A percentile compares a stretch with the other conserved stretches of the same genome.
phyloP scores from a whole-genome alignment of 2,797 vertebrate species.

The Pipistrellus kuhlii region DNA sequence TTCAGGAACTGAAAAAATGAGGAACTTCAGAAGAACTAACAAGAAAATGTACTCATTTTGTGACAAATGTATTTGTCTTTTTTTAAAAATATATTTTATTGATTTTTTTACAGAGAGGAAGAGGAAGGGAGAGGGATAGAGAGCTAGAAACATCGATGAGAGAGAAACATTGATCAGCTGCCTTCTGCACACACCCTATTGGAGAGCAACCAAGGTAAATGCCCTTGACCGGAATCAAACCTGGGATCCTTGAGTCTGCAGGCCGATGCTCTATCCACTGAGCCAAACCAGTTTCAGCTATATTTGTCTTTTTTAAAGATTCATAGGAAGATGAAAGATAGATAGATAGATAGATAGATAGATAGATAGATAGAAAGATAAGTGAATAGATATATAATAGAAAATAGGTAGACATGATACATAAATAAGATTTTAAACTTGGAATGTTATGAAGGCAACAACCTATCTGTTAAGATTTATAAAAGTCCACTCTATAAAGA shows the following conservation, averaged over 20 bases:
- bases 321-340: not conserved
- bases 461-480: slow-evolving; percentile 5
- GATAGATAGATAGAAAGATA: not conserved
- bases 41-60: not conserved
- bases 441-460: not conserved
- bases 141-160: too few relatives aligned
- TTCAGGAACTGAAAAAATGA: slow-evolving; percentile 26
- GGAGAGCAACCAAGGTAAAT: too few relatives aligned
- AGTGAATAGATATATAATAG: not conserved
- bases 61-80: not conserved
- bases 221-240: too few relatives aligned
- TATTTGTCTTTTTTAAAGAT: not conserved
- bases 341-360: not conserved
- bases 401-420: not conserved
- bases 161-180: too few relatives aligned
- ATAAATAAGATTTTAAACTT: slow-evolving; percentile 23
- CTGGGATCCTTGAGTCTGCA: too few relatives aligned
- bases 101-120: too few relatives aligned
- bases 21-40: not conserved
- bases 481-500: not conserved
- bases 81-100: too few relatives aligned
- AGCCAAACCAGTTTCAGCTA: too few relatives aligned
- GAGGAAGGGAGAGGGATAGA: too few relatives aligned
- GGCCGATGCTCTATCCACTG: too few relatives aligned
- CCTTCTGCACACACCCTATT: too few relatives aligned